These are phyloP conservation scores for Trileptium ribeirensis DNA, from an alignment of 2,888 invertebrate genomes.

Conservation along the genomic window DNA sequence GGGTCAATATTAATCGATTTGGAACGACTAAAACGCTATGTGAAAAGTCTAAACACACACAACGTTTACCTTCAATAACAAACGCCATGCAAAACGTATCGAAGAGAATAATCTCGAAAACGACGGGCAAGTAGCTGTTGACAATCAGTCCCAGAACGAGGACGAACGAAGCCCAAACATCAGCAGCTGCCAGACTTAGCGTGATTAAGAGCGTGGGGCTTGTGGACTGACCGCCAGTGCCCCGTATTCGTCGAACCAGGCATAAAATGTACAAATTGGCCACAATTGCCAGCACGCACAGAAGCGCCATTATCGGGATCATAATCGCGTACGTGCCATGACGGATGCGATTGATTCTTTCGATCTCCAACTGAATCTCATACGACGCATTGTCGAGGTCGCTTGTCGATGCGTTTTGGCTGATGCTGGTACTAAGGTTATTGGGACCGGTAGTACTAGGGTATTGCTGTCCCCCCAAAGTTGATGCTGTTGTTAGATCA, in stretches of 20 bases:
- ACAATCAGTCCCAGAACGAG: constrained; percentile 57
- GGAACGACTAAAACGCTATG: no score
- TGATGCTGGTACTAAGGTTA: no score
- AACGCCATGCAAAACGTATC: neutral
- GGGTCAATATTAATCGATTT: no score
- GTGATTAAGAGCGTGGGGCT: constrained; percentile 2
- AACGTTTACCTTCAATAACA: neutral
- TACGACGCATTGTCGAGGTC: no score
- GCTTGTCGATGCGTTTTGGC: no score
- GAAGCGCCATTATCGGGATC: neutral
- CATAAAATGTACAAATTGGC: neutral
- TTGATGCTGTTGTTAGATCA: no score
- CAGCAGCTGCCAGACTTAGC: constrained; percentile 60
- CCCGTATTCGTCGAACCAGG: neutral
- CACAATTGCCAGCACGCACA: neutral
- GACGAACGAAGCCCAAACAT: constrained; percentile 58
- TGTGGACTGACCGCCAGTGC: neutral
- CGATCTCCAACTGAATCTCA: no score
- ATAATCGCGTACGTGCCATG: neutral
- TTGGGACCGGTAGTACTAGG: no score
- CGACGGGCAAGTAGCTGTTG: constrained; percentile 57
- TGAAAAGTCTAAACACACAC: no score
- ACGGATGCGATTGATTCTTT: no score
- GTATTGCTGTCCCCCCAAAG: no score
- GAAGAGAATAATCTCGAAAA: constrained; percentile 22